Conservation (phyloP, 2,113 vertebrate species). For the Sander lucioperca region DNA sequence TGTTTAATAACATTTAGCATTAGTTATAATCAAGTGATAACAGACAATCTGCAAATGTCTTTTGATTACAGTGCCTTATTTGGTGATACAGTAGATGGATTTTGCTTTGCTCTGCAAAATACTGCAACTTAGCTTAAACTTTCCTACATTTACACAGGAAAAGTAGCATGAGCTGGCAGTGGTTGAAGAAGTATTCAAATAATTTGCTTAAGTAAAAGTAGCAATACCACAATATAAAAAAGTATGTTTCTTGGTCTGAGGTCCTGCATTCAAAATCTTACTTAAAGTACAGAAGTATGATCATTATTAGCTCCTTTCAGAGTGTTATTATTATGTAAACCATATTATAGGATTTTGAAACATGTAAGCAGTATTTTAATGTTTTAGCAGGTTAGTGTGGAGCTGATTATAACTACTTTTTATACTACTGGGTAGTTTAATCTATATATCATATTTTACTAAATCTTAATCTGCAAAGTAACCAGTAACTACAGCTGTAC, state of each 20-base stretch:
- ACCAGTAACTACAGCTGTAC: background rate
- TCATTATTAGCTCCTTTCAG: background rate
- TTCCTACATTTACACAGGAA: background rate
- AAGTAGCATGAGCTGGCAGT: background rate
- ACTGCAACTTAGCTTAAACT: background rate
- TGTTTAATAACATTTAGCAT: background rate
- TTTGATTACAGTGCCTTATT: background rate
- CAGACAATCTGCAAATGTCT: background rate
- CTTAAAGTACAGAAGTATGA: background rate
- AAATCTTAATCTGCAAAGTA: background rate
- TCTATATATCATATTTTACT: background rate
- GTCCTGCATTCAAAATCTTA: background rate
- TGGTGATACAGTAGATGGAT: background rate
- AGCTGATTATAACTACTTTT: background rate
- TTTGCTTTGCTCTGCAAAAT: background rate
- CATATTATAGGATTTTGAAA: background rate
- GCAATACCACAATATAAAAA: background rate
- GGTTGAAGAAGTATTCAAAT: background rate
- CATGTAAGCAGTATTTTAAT: background rate
- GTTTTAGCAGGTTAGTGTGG: background rate
- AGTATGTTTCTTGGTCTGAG: background rate
- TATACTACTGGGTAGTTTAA: background rate
- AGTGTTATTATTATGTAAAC: background rate
- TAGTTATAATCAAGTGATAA: background rate
- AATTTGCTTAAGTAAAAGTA: background rate